Evolutionary conservation across 1,140 invertebrate genomes (phyloP).

Genomic region (Lordiphosa collinella): DNA sequence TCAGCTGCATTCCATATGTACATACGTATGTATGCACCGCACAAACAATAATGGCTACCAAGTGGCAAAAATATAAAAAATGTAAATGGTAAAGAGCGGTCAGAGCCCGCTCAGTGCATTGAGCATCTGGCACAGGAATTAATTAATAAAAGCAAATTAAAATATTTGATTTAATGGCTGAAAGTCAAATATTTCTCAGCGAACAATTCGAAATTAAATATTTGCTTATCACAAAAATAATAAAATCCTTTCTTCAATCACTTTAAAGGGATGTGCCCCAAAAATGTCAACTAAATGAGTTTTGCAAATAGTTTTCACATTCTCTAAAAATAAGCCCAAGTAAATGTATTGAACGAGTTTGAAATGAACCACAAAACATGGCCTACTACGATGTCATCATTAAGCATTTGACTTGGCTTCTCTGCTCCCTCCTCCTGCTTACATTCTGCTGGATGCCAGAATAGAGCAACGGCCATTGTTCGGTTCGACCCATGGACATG

Average conservation of each 20-base stretch:
- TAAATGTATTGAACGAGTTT: neutral
- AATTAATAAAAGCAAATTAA: slow-evolving; percentile 46
- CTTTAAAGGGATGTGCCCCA: too few species aligned
- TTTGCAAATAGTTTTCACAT: neutral
- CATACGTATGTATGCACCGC: too few species aligned
- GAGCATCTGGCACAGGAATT: slow-evolving; percentile 19
- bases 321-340: too few species aligned
- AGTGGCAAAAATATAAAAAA: too few species aligned
- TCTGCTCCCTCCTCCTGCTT: neutral
- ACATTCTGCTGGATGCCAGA: neutral
- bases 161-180: slow-evolving; percentile 49
- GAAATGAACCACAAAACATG: slow-evolving; percentile 13
- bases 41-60: too few species aligned
- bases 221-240: neutral
- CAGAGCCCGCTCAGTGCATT: too few species aligned
- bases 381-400: slow-evolving; percentile 18
- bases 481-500: slow-evolving; percentile 21
- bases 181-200: slow-evolving; percentile 32
- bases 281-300: too few species aligned
- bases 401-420: slow-evolving; percentile 40
- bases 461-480: slow-evolving; percentile 11
- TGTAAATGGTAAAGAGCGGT: too few species aligned
- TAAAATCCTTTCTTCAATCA: too few species aligned
- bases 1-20: too few species aligned
- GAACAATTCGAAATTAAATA: slow-evolving; percentile 1